Conservation (phyloP, 2,113 vertebrate species). For the Centropristis striata region DNA sequence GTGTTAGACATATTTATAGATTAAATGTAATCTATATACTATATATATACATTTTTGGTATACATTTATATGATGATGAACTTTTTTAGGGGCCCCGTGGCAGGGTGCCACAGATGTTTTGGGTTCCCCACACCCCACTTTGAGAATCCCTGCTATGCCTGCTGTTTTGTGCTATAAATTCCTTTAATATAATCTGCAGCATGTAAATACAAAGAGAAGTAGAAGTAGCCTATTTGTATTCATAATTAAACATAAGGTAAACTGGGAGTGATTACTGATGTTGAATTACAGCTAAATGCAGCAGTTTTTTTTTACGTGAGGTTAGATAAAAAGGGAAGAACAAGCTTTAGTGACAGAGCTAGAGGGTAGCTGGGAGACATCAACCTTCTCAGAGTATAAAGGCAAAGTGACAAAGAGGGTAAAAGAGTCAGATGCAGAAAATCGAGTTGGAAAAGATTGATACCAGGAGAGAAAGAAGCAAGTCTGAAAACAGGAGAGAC, state of each 20-base stretch:
- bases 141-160: no score
- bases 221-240: not conserved
- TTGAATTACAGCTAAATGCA: not conserved
- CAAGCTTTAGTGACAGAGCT: not conserved
- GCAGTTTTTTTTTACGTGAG: not conserved
- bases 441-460: not conserved
- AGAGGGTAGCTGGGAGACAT: not conserved
- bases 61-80: no score
- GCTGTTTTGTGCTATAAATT: not conserved
- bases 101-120: no score
- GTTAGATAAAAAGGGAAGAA: not conserved
- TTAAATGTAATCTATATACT: no score
- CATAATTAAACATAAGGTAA: not conserved
- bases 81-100: no score
- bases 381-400: not conserved
- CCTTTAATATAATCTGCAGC: not conserved
- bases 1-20: no score
- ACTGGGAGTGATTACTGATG: not conserved
- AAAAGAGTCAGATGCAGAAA: not conserved
- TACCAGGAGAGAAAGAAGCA: slow-evolving; percentile 3
- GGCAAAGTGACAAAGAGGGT: slow-evolving; percentile 7
- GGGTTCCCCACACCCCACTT: no score
- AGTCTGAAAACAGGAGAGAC: slow-evolving; percentile 2
- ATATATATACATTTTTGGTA: no score
- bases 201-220: not conserved